These are phyloP conservation scores for Sciurus carolinensis DNA, from an alignment of 2,797 vertebrate species.

Conservation along the genomic window DNA sequence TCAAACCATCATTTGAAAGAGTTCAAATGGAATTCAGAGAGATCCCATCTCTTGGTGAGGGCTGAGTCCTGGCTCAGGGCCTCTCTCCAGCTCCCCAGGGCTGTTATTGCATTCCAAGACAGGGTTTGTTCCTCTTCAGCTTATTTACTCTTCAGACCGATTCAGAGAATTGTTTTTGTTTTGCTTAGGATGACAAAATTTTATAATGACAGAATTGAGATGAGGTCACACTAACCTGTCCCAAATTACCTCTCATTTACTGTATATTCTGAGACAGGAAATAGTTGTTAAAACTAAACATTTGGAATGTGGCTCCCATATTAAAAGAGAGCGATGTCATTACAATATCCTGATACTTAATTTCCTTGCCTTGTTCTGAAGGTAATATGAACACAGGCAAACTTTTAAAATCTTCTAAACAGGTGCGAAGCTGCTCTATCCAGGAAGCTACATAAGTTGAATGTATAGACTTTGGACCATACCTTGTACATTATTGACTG, in stretches of 20 bases:
- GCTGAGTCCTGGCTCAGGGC: not conserved
- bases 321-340: constrained; percentile 8
- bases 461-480: not conserved
- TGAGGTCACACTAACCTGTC: constrained; percentile 40
- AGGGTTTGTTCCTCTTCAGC: not conserved
- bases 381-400: not conserved
- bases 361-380: constrained; percentile 7
- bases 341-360: not conserved
- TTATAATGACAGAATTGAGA: constrained; percentile 62
- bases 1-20: not conserved
- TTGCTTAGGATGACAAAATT: constrained; percentile 57
- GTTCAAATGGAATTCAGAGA: not conserved
- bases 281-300: constrained; percentile 42
- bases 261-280: not conserved
- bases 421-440: not conserved
- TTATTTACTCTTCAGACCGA: constrained; percentile 42
- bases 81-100: not conserved
- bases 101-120: not conserved
- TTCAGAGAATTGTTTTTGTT: constrained; percentile 30
- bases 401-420: constrained; percentile 27
- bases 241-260: constrained; percentile 58
- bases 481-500: not conserved
- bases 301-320: constrained; percentile 21
- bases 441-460: not conserved
- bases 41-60: not conserved